A percentile compares a stretch with the other conserved stretches of the same genome.
Evolutionary conservation across 2,888 invertebrate genomes (phyloP).

Genomic region (Pantelozetes paolii): DNA sequence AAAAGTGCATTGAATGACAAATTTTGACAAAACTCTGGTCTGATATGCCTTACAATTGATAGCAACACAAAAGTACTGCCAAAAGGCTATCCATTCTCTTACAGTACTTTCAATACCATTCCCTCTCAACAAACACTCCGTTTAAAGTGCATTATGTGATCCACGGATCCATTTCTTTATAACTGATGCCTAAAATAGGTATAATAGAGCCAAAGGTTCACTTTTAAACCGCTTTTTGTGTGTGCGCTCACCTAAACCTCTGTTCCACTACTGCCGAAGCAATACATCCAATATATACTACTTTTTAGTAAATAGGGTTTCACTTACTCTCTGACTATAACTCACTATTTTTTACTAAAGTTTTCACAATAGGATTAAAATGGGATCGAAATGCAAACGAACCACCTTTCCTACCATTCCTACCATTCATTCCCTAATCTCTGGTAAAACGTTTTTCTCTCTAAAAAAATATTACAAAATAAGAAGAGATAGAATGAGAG

Average conservation of each 20-base stretch:
- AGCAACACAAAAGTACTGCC: not conserved
- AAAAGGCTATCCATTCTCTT: constrained; percentile 21
- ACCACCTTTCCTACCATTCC: constrained; percentile 27
- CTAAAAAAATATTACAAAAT: not conserved
- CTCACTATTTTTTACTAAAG: not conserved
- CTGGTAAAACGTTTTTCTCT: constrained; percentile 11
- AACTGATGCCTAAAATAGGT: not conserved
- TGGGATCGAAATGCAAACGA: constrained; percentile 7
- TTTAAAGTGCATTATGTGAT: constrained; percentile 31
- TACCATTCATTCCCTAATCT: not conserved
- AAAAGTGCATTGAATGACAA: constrained; percentile 8
- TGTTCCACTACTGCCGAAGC: not conserved
- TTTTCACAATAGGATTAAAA: constrained; percentile 20
- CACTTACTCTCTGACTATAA: not conserved
- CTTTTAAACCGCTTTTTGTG: constrained; percentile 26
- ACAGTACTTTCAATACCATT: constrained; percentile 3
- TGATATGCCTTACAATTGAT: not conserved
- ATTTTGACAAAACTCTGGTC: not conserved
- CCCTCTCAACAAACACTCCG: constrained; percentile 27
- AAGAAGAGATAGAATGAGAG: not conserved
- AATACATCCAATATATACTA: not conserved
- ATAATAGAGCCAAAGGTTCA: constrained; percentile 12
- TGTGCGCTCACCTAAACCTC: not conserved
- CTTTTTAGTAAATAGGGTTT: not conserved
- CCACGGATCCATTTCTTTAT: too few relatives aligned